Conservation (phyloP, 2,797 vertebrate species). For the Capromys pilorides region DNA sequence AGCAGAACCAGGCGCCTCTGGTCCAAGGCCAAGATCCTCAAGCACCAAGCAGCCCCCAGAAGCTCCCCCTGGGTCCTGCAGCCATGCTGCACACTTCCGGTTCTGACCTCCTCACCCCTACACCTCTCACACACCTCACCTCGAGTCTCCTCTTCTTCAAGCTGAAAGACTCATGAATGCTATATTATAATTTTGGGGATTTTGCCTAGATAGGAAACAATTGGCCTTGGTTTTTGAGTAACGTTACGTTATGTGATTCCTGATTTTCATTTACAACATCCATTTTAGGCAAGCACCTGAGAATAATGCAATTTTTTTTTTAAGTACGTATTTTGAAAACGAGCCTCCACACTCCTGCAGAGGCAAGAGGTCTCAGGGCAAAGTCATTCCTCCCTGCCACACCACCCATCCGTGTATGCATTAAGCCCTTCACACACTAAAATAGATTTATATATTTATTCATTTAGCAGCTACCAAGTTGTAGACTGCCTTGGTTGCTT, state of each 20-base stretch:
- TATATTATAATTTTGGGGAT: background rate
- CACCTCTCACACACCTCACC: background rate
- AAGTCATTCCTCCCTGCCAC: background rate
- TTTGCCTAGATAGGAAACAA: slow-evolving; percentile 26
- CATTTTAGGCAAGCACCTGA: slow-evolving; percentile 45
- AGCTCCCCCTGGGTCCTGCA: background rate
- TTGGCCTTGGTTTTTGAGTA: background rate
- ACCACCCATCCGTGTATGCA: background rate
- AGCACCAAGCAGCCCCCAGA: background rate
- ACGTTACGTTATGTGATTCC: slow-evolving; percentile 25
- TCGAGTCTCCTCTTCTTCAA: no score
- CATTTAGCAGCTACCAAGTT: slow-evolving; percentile 36
- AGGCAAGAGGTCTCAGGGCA: background rate
- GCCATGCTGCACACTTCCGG: background rate
- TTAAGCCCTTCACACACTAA: slow-evolving; percentile 19
- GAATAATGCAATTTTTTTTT: background rate
- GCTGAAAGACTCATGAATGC: background rate
- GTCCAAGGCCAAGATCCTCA: background rate
- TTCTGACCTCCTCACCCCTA: no score
- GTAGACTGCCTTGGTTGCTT: slow-evolving; percentile 37
- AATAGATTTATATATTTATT: slow-evolving; percentile 35
- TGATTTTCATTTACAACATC: background rate
- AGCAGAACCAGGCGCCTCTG: background rate
- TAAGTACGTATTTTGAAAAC: slow-evolving; percentile 32
- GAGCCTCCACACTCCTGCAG: background rate